Evolutionary conservation across 2,888 invertebrate species (phyloP).

Genomic region (Leucophenga maculata): DNA sequence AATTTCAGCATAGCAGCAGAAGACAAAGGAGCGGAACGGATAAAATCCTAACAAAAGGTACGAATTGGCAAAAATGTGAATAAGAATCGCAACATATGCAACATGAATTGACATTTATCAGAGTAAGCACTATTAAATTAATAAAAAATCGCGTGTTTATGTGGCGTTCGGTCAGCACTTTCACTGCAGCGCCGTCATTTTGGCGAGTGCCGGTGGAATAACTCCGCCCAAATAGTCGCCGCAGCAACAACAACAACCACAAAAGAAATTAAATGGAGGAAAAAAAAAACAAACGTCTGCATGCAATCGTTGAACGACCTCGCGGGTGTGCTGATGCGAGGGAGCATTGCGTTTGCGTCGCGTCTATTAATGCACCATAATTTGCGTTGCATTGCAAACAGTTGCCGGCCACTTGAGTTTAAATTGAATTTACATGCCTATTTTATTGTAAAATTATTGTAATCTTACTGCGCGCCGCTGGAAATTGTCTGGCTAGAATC

Average conservation of each 20-base stretch:
- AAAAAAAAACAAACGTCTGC: slow-evolving; percentile 4
- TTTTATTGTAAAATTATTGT: slow-evolving; percentile 19
- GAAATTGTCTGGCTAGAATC: background rate
- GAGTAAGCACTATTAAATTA: no score
- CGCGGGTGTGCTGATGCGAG: no score
- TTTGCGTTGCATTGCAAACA: background rate
- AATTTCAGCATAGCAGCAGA: no score
- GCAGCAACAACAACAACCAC: no score
- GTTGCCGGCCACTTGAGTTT: slow-evolving; percentile 16
- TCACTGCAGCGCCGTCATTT: background rate
- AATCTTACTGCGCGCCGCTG: background rate
- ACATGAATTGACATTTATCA: no score
- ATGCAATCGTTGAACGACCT: background rate
- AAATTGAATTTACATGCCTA: slow-evolving; percentile 19
- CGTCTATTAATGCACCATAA: background rate
- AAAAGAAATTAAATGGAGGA: background rate
- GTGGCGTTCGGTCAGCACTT: background rate
- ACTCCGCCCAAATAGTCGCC: slow-evolving; percentile 14
- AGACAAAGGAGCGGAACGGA: no score
- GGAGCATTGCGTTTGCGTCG: background rate
- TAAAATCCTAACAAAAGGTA: no score
- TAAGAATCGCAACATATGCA: no score
- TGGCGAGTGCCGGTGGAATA: background rate
- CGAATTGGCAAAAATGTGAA: no score
- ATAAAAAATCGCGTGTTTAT: no score